Percentiles rank a stretch among this genome's conserved stretches.
Conservation (phyloP, 2,888 invertebrate species). For the Spisula subtruncata region DNA sequence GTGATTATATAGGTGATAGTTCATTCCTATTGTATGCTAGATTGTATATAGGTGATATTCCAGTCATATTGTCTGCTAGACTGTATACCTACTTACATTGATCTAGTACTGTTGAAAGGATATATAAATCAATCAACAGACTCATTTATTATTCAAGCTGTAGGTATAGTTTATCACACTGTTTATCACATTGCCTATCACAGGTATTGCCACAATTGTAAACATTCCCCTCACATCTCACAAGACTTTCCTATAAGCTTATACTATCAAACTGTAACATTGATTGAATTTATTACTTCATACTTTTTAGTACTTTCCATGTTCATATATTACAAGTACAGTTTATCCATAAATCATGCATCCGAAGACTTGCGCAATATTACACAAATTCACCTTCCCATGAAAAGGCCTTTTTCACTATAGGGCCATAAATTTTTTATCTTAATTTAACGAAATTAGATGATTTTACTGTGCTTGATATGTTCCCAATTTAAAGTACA, state of each 20-base stretch:
- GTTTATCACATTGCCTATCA: constrained; percentile 41
- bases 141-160: constrained; percentile 42
- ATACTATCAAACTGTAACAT: not conserved
- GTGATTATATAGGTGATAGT: not conserved
- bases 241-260: not conserved
- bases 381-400: too few species aligned
- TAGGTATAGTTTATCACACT: constrained; percentile 39
- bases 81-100: constrained; percentile 9
- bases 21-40: not conserved
- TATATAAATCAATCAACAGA: constrained; percentile 30
- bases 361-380: too few species aligned
- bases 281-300: not conserved
- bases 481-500: too few species aligned
- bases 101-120: not conserved
- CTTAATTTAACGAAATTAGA: too few species aligned
- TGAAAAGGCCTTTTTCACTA: too few species aligned
- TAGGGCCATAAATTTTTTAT: too few species aligned
- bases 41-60: not conserved
- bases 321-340: constrained; percentile 19
- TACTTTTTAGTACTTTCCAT: too few species aligned
- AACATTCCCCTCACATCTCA: constrained; percentile 4
- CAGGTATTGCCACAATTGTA: constrained; percentile 13
- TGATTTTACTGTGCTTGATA: too few species aligned
- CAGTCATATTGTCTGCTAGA: not conserved
- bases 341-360: not conserved